Percentiles rank a stretch among this genome's conserved stretches.
Conservation (phyloP, 2,888 invertebrate genomes). For the Caenorhabditis becei region DNA sequence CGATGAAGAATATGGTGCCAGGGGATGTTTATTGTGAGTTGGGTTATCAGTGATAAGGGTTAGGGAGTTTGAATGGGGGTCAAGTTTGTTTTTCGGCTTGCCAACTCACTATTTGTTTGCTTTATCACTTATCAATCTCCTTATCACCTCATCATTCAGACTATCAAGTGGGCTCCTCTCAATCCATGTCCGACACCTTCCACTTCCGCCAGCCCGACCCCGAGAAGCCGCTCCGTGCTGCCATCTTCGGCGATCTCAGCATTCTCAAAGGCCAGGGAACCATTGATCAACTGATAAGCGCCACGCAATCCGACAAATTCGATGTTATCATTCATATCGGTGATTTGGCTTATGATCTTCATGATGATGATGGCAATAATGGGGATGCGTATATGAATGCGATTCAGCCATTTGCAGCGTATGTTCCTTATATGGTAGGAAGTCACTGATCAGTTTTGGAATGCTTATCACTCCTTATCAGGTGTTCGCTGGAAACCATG, state of each 20-base stretch:
- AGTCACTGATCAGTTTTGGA: too few species aligned
- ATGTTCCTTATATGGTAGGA: constrained; percentile 88
- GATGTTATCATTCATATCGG: constrained; percentile 84
- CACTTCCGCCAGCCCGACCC: constrained; percentile 71
- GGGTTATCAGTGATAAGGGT: too few species aligned
- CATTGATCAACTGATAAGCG: constrained; percentile 89
- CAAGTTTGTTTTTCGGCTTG: too few species aligned
- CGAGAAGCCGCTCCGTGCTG: constrained; percentile 82
- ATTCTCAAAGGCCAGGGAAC: constrained; percentile 91
- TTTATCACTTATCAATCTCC: neutral
- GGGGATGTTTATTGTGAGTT: constrained; percentile 62
- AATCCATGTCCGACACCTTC: constrained; percentile 68
- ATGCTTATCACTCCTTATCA: neutral
- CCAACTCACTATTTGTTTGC: neutral
- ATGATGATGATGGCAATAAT: constrained; percentile 87
- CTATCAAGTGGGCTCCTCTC: constrained; percentile 74
- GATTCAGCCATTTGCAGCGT: constrained; percentile 83
- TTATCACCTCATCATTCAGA: constrained; percentile 63
- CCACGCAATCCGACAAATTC: constrained; percentile 86
- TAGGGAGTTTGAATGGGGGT: neutral
- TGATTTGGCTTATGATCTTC: constrained; percentile 96
- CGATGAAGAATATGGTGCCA: constrained; percentile 34
- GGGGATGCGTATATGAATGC: constrained; percentile 82
- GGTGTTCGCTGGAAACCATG: constrained; percentile 86
- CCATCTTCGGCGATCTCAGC: constrained; percentile 95